Conservation (phyloP, 2,113 vertebrate species). For the Halichoerus grypus region DNA sequence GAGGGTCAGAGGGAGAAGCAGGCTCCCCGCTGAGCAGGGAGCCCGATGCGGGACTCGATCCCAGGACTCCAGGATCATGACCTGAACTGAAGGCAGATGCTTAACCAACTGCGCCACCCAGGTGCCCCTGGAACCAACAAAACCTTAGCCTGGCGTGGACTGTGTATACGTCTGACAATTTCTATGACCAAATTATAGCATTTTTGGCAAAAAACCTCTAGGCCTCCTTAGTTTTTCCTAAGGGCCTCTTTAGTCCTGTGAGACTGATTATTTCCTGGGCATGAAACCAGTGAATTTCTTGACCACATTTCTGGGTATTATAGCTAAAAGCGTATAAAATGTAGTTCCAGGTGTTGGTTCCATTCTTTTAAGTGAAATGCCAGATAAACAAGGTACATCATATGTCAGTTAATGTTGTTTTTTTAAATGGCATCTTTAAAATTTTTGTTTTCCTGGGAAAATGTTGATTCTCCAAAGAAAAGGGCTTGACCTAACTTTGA, state of each 20-base stretch:
- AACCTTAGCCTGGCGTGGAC: neutral
- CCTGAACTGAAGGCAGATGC: too few relatives aligned
- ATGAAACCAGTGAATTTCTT: conserved; percentile 87
- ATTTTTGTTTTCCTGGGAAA: neutral
- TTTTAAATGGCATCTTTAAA: conserved; percentile 20
- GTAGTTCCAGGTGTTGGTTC: neutral
- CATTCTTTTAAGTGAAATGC: conserved; percentile 1
- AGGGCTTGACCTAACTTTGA: neutral
- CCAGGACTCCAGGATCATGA: too few relatives aligned
- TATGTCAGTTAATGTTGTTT: neutral
- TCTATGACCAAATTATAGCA: neutral
- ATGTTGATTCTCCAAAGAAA: conserved; percentile 11
- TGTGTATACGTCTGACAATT: neutral
- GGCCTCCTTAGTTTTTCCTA: neutral
- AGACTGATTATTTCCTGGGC: neutral
- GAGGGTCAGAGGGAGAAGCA: too few relatives aligned
- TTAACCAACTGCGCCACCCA: too few relatives aligned
- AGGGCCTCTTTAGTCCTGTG: neutral
- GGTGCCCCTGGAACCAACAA: neutral
- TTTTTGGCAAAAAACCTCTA: neutral
- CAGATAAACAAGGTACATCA: neutral
- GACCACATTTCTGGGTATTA: neutral
- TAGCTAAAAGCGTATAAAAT: neutral
- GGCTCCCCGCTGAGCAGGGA: too few relatives aligned
- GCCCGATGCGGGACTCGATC: too few relatives aligned